Evolutionary conservation across 2,113 vertebrate genomes (phyloP).

Genomic region (Gila orcuttii): DNA sequence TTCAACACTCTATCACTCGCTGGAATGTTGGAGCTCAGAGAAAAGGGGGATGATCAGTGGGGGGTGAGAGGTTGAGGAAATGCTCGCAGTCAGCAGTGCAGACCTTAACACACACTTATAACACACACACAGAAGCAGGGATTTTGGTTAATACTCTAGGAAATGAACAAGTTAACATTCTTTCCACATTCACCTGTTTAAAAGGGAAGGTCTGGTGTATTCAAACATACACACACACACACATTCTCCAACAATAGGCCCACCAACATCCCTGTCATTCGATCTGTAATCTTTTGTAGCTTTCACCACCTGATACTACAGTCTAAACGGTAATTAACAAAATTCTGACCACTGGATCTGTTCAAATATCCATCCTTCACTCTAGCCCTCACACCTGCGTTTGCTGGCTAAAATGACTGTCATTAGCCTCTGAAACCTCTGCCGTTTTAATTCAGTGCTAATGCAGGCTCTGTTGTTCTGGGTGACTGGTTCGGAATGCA

Average conservation of each 20-base stretch:
- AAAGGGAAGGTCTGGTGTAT: not conserved
- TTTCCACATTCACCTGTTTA: constrained; percentile 32
- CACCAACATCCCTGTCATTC: constrained; percentile 25
- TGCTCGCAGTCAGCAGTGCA: constrained; percentile 68
- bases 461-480: constrained; percentile 57
- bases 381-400: constrained; percentile 17
- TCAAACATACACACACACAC: not conserved
- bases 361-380: constrained; percentile 1
- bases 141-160: not conserved
- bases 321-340: not conserved
- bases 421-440: not conserved
- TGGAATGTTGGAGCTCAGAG: constrained; percentile 73
- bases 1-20: constrained; percentile 66
- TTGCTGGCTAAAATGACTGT: not conserved
- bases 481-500: constrained; percentile 76
- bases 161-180: constrained; percentile 9
- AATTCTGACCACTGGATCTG: not conserved
- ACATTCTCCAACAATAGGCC: constrained; percentile 9
- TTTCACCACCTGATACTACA: constrained; percentile 13
- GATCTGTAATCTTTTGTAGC: constrained; percentile 24
- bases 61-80: constrained; percentile 61
- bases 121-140: constrained; percentile 21
- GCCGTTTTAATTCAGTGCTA: constrained; percentile 27
- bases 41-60: constrained; percentile 24
- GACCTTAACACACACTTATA: constrained; percentile 1